Evolutionary conservation across 2,888 invertebrate species (phyloP), one percentile per base, ranked within the genome.

Genomic region (Drosophila pegasa): DNA sequence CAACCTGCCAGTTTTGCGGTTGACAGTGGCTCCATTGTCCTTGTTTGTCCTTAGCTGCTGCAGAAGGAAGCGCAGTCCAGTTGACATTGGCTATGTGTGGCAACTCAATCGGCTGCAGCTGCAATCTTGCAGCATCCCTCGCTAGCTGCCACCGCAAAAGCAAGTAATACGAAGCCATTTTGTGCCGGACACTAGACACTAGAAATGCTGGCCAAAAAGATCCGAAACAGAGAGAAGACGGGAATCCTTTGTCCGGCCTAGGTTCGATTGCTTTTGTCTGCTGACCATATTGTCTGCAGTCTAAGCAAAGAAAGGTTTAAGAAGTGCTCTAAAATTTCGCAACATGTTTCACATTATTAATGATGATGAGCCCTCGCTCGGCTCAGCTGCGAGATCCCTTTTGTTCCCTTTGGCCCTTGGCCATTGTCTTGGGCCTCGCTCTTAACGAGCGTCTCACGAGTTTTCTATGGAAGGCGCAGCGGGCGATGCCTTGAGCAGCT

Each of bases 311-410:
- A 83, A 81, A 81, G 79, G 84, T 84, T 88, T 84, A 71, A 80
- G 73, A 75, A 68, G 70, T 77, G 75, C 78, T 88, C 81, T 71
- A 72, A 74, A 65, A 88, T 87, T 87, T 86, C 73, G 86, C 88
- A 88, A 88, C 86, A 86, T 85, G 88, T 88, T 85, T 86, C 84
- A 80, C 73, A 86, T 85, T 85, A 88, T 85, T 83, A 77, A 84
- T 81, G 80, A 81, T 71, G 75, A 75, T 18, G 18, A 50, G 33
- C 71, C 68, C 75, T 67, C 64, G 63, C 62, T 70, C 65, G 29
- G 66, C 35, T 38, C 50, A 40, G 25, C 43, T 43, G 22, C 43
- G 25, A 33, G 65, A 67, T 63, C 59, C 74, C 50, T 71, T 72
- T 72, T 52, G 66, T 69, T 38, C 25, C 6, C 40, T 0, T 3